phyloP scores from a whole-genome alignment of 1,140 invertebrate species.

The Anadara kagoshimensis region DNA sequence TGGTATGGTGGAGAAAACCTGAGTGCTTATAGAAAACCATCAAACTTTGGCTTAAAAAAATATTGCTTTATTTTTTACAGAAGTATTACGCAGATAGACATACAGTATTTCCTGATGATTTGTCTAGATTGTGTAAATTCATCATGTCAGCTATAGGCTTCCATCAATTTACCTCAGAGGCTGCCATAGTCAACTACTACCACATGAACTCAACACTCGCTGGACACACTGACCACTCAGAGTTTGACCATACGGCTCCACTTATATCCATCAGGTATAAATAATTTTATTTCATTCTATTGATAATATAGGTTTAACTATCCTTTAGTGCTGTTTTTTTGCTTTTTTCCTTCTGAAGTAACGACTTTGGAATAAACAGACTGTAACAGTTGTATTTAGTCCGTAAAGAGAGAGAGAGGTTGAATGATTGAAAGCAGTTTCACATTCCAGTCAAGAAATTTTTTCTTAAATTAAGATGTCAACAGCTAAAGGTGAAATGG shows the following conservation, averaged over 20 bases:
- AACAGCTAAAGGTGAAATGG: too few relatives aligned
- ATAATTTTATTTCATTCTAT: too few relatives aligned
- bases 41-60: background rate
- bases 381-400: too few relatives aligned
- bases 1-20: background rate
- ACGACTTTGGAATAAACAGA: background rate
- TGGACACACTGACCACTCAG: conserved; percentile 91
- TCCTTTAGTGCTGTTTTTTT: too few relatives aligned
- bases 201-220: conserved; percentile 90
- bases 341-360: background rate
- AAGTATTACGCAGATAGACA: conserved; percentile 67
- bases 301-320: too few relatives aligned
- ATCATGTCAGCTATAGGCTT: conserved; percentile 81
- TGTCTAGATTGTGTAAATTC: conserved; percentile 79
- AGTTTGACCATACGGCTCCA: conserved; percentile 87
- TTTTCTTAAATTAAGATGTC: too few relatives aligned
- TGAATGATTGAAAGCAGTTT: too few relatives aligned
- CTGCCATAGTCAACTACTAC: conserved; percentile 96
- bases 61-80: conserved; percentile 41
- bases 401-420: too few relatives aligned
- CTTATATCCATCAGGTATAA: conserved; percentile 84
- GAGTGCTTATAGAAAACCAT: background rate
- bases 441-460: too few relatives aligned
- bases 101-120: conserved; percentile 82
- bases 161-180: conserved; percentile 84